These are phyloP conservation scores for Styela plicata DNA, from an alignment of 23 tunicate genomes.

Conservation along the genomic window DNA sequence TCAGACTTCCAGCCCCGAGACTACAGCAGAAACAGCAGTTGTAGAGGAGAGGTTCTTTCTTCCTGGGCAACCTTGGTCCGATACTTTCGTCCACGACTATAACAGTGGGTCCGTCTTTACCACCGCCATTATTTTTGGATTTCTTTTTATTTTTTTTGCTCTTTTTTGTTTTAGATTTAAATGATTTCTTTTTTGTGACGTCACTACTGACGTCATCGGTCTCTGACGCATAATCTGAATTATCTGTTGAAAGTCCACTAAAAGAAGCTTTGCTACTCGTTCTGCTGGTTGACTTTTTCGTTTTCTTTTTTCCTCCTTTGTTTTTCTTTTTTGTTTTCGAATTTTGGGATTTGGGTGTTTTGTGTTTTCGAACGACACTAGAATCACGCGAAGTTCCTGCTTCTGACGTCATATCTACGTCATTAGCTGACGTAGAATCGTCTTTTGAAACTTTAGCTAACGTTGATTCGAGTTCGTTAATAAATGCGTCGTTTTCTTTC, in stretches of 20 bases:
- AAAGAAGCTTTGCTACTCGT: neutral
- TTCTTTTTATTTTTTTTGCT: neutral
- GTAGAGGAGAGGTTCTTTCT: conserved; percentile 67
- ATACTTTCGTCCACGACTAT: neutral
- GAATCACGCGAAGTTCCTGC: conserved; percentile 1
- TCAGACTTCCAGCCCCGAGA: conserved; percentile 84
- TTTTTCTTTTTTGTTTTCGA: neutral
- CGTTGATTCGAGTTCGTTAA: conserved; percentile 8
- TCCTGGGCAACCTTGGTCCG: neutral
- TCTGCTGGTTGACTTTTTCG: neutral
- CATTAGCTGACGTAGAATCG: neutral
- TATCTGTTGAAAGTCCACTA: neutral
- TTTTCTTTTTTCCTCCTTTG: neutral
- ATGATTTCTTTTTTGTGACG: neutral
- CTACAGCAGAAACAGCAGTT: conserved; percentile 92
- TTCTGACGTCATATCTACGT: conserved; percentile 13
- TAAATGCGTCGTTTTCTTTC: neutral
- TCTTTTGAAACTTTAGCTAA: conserved; percentile 21
- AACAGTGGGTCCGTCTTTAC: neutral
- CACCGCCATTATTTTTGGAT: neutral
- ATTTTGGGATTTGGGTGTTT: conserved; percentile 12
- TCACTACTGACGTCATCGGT: neutral
- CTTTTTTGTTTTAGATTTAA: neutral
- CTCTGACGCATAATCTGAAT: conserved; percentile 15
- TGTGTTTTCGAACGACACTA: conserved; percentile 30